A percentile compares a stretch with the other conserved stretches of the same genome.
Conservation (phyloP, 2,888 invertebrate genomes). For the Drosophila sordidula region DNA sequence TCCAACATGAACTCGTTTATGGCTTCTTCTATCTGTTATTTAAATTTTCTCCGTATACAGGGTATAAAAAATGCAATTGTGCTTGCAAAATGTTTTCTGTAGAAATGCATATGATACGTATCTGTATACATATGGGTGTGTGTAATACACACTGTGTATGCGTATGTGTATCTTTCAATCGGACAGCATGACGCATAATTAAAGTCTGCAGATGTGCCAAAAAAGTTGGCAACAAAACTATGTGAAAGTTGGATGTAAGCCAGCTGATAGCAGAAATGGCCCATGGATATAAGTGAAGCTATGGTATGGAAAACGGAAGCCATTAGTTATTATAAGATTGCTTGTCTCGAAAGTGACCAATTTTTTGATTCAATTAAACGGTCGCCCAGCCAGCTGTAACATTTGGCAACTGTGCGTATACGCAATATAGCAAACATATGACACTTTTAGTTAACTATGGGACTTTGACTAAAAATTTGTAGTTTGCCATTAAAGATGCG, state of each 20-base stretch:
- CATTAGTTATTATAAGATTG: constrained; percentile 45
- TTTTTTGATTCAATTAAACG: constrained; percentile 35
- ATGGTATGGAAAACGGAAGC: constrained; percentile 28
- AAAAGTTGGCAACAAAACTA: constrained; percentile 51
- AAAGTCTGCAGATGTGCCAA: constrained; percentile 58
- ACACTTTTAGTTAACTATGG: background rate
- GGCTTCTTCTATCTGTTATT: no score
- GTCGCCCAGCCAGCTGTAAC: constrained; percentile 7
- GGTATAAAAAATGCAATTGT: background rate
- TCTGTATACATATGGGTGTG: background rate
- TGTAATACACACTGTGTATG: background rate
- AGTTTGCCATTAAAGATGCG: constrained; percentile 33
- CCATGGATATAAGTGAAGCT: constrained; percentile 13
- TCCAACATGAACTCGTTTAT: no score
- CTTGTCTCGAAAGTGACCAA: constrained; percentile 6
- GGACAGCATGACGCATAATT: constrained; percentile 70
- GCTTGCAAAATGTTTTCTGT: background rate
- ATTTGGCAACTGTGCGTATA: constrained; percentile 24
- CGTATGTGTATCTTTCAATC: constrained; percentile 6
- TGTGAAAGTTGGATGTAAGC: constrained; percentile 53
- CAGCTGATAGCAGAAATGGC: constrained; percentile 51
- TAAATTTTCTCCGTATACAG: background rate
- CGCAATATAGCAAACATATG: constrained; percentile 21
- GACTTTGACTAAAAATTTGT: constrained; percentile 19
- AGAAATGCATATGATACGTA: background rate